A percentile compares a stretch with the other conserved stretches of the same genome.
phyloP scores from a whole-genome alignment of 2,888 invertebrate genomes.

The Parascotia fuliginaria region DNA sequence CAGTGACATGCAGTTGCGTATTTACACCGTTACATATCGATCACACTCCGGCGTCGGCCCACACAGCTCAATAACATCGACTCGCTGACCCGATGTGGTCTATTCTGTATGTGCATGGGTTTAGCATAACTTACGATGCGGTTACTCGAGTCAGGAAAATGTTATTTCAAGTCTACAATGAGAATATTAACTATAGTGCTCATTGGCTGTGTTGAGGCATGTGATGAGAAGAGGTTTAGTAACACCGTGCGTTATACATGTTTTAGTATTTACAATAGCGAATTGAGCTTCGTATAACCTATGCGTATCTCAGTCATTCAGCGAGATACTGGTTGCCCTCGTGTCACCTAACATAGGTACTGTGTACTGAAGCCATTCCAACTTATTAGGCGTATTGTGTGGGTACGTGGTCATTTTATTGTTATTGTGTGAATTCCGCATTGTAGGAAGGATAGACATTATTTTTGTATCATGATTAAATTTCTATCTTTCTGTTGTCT shows the following conservation, averaged over 20 bases:
- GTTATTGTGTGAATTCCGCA: conserved; percentile 60
- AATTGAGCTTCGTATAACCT: conserved; percentile 44
- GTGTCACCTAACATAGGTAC: conserved; percentile 60
- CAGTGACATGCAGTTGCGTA: conserved; percentile 85
- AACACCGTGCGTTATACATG: conserved; percentile 82
- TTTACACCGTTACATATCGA: conserved; percentile 75
- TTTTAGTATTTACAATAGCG: conserved; percentile 83
- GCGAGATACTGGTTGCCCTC: conserved; percentile 63
- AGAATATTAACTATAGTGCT: conserved; percentile 84
- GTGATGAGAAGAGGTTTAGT: conserved; percentile 85
- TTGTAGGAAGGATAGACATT: conserved; percentile 49
- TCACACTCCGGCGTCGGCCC: conserved; percentile 59
- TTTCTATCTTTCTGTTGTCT: conserved; percentile 44
- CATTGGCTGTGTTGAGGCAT: conserved; percentile 84
- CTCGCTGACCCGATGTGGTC: conserved; percentile 67
- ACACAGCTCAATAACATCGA: conserved; percentile 56
- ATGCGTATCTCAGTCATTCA: conserved; percentile 66
- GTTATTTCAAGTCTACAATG: conserved; percentile 84
- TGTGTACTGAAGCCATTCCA: conserved; percentile 74
- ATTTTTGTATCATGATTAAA: conserved; percentile 35
- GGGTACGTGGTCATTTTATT: conserved; percentile 58
- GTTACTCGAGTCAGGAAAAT: conserved; percentile 83
- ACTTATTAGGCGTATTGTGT: conserved; percentile 63
- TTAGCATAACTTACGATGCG: conserved; percentile 85
- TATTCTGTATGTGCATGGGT: conserved; percentile 82